These are phyloP conservation scores for Leptopilina syphax DNA, from an alignment of 2,888 invertebrate species.

Conservation along the genomic window DNA sequence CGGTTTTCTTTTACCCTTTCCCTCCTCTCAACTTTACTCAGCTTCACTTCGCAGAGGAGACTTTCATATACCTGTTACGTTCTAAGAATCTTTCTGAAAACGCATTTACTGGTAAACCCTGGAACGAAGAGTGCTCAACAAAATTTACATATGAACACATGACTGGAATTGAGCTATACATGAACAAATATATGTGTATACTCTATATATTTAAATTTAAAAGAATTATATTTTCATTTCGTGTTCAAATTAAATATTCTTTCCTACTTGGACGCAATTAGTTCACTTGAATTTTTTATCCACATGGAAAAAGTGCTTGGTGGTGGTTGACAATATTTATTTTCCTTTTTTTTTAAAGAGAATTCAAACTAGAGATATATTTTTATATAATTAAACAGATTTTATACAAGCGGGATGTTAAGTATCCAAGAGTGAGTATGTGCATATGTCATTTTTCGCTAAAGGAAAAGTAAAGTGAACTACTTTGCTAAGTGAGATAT, in stretches of 20 bases:
- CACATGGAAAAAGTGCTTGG: too few species aligned
- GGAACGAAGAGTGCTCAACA: slow-evolving; percentile 25
- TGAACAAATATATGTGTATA: background rate
- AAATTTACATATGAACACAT: slow-evolving; percentile 16
- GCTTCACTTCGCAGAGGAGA: background rate
- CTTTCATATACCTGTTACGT: slow-evolving; percentile 37
- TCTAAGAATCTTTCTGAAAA: slow-evolving; percentile 35
- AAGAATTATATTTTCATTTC: too few species aligned
- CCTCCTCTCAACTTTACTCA: slow-evolving; percentile 7
- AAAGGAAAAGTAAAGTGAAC: slow-evolving; percentile 6
- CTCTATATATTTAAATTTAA: background rate
- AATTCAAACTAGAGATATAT: too few species aligned
- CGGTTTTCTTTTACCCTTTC: slow-evolving; percentile 37
- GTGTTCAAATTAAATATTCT: too few species aligned
- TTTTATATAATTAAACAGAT: background rate
- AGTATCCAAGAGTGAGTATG: background rate
- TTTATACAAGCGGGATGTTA: background rate
- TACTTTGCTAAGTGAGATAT: slow-evolving; percentile 20
- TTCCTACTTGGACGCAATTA: too few species aligned
- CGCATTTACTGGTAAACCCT: slow-evolving; percentile 33
- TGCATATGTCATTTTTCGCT: background rate
- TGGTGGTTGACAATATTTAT: too few species aligned
- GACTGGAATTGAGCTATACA: slow-evolving; percentile 6
- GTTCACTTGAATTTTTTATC: too few species aligned
- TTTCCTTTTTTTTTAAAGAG: too few species aligned